Evolutionary conservation across 2,797 vertebrate genomes (phyloP), one percentile per base, ranked within the genome.

Genomic region (Oreortyx pictus): DNA sequence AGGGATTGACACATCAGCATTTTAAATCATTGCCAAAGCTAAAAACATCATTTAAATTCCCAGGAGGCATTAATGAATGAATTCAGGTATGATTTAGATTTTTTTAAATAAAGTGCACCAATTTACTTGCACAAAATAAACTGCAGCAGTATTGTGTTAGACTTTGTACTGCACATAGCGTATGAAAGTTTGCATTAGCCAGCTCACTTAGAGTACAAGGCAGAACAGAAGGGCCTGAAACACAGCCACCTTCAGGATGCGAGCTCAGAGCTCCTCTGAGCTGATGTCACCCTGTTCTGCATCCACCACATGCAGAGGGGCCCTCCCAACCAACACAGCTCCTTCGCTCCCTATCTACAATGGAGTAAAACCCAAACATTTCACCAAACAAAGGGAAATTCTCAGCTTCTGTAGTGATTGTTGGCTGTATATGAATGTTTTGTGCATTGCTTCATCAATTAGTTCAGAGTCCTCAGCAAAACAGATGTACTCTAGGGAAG

Each of bases 1-100:
- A 75, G 94, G 93, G 77, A 90, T 44, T 82, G 91, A 82, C 61
- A 86, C 81, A 93, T 91, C 95, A 94, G 92, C 94, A 86, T 94
- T 95, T 92, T 91, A 94, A 88, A 78, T 76, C 57, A 68, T 80
- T 82, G 71, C 82, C 78, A 77, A 39, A 76, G 80, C 78, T 90
- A 88, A 89, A 93, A 95, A 80, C 68, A 46, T 39, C 14, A 88
- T 84, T 91, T 43, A 37, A 88, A 86, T 88, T 84, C 88, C 6
- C 46, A 49, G 52, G 60, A 90, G 77, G 78, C 12, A 35, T 77
- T 81, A 89, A 71, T 64, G 73, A 27, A 76, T 27, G 67, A 79
- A 86, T 64, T 96, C 89, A 94, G 92, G 95, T 95, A 67, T 75
- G 64, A 70, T 72, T 89, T 18, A 46, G 71, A 16, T 37, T 46